Evolutionary conservation across 2,113 vertebrate genomes (phyloP).

Genomic region (Columba livia): DNA sequence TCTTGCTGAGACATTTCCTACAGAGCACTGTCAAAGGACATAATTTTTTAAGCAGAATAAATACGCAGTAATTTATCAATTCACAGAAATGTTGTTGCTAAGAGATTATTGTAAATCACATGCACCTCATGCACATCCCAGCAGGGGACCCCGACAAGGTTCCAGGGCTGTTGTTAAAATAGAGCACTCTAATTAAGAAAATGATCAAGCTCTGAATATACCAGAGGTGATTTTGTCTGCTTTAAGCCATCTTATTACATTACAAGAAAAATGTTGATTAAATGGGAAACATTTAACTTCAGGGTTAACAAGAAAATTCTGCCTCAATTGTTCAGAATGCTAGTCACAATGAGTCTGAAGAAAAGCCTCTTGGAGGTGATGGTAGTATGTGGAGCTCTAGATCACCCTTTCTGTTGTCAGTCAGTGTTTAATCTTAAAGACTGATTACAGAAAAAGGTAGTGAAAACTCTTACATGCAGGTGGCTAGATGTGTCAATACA

Average conservation of each 20-base stretch:
- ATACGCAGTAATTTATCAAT: background rate
- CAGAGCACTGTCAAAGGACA: background rate
- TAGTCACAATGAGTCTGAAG: background rate
- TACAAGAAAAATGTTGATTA: background rate
- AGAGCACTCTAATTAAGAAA: slow-evolving; percentile 23
- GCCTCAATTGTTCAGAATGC: background rate
- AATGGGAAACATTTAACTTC: background rate
- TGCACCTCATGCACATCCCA: background rate
- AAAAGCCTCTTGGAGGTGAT: background rate
- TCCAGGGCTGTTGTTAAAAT: slow-evolving; percentile 24
- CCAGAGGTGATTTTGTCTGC: background rate
- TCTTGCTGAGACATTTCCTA: background rate
- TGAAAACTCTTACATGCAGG: background rate
- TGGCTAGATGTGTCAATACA: background rate
- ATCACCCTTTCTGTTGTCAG: background rate
- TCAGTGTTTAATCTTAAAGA: background rate
- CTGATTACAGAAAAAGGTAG: background rate
- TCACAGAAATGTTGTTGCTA: slow-evolving; percentile 16
- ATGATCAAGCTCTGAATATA: background rate
- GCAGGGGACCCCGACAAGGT: background rate
- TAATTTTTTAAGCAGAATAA: slow-evolving; percentile 9
- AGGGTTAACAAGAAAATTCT: background rate
- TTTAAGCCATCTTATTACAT: background rate
- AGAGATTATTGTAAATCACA: background rate
- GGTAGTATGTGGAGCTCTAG: background rate